These are phyloP conservation scores for Callopanchax toddi DNA, from an alignment of 2,113 vertebrate species.

Conservation along the genomic window DNA sequence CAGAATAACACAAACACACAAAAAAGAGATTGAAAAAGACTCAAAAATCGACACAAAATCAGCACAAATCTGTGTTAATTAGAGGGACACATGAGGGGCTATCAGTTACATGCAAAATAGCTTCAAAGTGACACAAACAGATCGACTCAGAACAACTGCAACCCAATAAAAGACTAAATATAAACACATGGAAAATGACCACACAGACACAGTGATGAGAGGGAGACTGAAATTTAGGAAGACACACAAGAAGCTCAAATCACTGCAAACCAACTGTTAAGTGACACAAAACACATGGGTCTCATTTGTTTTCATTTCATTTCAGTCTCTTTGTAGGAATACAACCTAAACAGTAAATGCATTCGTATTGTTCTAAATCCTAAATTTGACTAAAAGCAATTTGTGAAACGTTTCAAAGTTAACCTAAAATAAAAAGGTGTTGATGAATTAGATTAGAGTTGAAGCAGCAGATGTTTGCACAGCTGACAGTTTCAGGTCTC, in stretches of 20 bases:
- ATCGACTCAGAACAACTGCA: neutral
- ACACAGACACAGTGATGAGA: neutral
- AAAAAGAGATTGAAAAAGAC: neutral
- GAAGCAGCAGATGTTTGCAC: conserved; percentile 22
- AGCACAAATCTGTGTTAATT: neutral
- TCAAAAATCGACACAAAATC: neutral
- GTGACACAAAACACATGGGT: neutral
- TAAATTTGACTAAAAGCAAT: neutral
- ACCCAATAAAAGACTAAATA: neutral
- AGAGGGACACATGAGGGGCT: neutral
- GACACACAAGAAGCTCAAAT: neutral
- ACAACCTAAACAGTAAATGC: too few relatives aligned
- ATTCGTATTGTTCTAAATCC: too few relatives aligned
- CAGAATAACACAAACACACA: neutral
- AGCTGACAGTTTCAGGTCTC: conserved; percentile 26
- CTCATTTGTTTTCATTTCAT: too few relatives aligned
- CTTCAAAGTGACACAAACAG: neutral
- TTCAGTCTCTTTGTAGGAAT: too few relatives aligned
- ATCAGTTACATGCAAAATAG: neutral
- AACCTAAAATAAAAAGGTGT: neutral
- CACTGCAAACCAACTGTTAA: neutral
- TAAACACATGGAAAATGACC: neutral
- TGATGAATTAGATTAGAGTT: conserved; percentile 2
- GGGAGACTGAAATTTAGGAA: neutral
- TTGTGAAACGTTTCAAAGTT: neutral